Evolutionary conservation across 2,888 invertebrate genomes (phyloP), one percentile per base, ranked within the genome.

Genomic region (Nomada fucata): DNA sequence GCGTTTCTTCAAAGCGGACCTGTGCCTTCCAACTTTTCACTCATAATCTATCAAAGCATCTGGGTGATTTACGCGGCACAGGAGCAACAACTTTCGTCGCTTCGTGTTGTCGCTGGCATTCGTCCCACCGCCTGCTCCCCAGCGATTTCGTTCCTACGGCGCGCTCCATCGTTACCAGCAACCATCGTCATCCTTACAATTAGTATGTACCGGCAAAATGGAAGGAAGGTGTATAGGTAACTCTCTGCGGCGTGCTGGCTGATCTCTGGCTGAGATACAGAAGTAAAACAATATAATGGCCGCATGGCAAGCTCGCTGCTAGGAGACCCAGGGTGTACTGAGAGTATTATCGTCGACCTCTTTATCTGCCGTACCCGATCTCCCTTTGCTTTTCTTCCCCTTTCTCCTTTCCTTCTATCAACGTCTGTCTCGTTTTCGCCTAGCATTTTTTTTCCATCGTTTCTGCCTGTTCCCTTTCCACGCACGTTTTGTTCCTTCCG

Each of bases 331-430:
- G 85, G 78, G 84, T 82, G 86, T 85, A 88, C 86, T 81, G 85
- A 84, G 78, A 85, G 84, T 86, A 91, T 91, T 91, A 91, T 91
- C 86, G 89, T 90, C 91, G 90, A 91, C 89, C 91, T 91, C 88
- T 91, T 90, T 91, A 91, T 91, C 91, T 89, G 85, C 78, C 88
- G 84, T 87, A 83, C 86, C 89, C 88, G 87, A 91, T 91, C 91
- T 91, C 84, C 86, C 91, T 83, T 76, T 78, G 78, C 84, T 87
- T 86, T 88, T 72, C 82, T 86, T 83, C 71, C 57, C 29, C 74
- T 60, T 57, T 50, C 61, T 85, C 85, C 84, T 86, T 60, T 60
- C 63, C 57, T 65, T 59, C 60, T 81, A 81, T 87, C 83, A 26
- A 47, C 44, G 20, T 26, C 59, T 29, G n/a, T 61, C 44, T 67